Conservation (phyloP, 2,113 vertebrate species). For the Oryzias javanicus region DNA sequence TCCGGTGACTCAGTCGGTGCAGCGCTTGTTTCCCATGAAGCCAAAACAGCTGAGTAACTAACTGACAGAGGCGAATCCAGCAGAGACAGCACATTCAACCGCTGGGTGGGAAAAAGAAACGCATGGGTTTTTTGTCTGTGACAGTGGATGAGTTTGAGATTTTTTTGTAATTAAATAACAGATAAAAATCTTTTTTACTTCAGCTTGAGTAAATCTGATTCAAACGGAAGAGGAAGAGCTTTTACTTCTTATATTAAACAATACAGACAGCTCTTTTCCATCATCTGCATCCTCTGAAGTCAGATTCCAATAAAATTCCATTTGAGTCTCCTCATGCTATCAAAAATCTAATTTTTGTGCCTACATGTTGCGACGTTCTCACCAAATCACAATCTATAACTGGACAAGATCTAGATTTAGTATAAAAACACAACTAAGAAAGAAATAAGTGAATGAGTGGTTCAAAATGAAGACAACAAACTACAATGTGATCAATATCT, state of each 20-base stretch:
- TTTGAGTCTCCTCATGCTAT: too few relatives aligned
- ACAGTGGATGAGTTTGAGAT: conserved; percentile 15
- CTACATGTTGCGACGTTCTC: neutral
- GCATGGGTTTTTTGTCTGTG: conserved; percentile 8
- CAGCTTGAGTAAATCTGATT: conserved; percentile 1
- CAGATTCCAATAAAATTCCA: neutral
- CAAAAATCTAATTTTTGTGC: too few relatives aligned
- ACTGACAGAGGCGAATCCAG: conserved; percentile 23
- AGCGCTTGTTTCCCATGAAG: conserved; percentile 6
- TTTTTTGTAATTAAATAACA: too few relatives aligned
- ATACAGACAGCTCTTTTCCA: conserved; percentile 32
- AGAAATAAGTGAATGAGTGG: conserved; percentile 54
- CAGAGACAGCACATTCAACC: conserved; percentile 45
- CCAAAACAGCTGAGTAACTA: conserved; percentile 8
- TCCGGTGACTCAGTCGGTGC: conserved; percentile 49
- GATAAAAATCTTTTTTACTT: too few relatives aligned
- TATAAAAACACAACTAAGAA: conserved; percentile 17
- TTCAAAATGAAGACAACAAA: conserved; percentile 39
- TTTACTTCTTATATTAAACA: conserved; percentile 64
- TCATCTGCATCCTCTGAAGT: conserved; percentile 33
- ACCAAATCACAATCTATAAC: conserved; percentile 13
- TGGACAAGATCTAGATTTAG: conserved; percentile 20
- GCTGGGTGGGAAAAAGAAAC: conserved; percentile 19
- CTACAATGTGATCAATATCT: conserved; percentile 51
- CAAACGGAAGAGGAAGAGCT: conserved; percentile 26